Percentiles rank a stretch among this genome's conserved stretches.
Conservation (phyloP, 2,888 invertebrate genomes). For the Epinotia demarniana region DNA sequence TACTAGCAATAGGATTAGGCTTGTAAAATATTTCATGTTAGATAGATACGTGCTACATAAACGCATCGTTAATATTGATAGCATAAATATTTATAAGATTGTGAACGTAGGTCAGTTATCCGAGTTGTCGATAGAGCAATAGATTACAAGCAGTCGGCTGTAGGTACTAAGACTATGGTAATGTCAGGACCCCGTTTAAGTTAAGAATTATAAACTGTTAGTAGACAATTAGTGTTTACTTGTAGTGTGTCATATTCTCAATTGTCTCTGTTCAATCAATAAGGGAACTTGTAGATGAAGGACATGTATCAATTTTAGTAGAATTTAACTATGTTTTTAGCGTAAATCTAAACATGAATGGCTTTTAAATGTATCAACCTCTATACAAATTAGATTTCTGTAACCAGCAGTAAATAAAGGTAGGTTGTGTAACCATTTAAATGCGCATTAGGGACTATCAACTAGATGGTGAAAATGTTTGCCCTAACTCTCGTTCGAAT, state of each 20-base stretch:
- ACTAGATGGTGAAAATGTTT: too few relatives aligned
- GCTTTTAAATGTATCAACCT: not conserved
- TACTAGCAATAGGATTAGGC: too few relatives aligned
- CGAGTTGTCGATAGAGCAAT: conserved; percentile 19
- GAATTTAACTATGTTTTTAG: not conserved
- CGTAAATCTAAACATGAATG: not conserved
- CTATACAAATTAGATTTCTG: not conserved
- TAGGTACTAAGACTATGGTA: not conserved
- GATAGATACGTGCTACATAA: not conserved
- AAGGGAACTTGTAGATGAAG: not conserved
- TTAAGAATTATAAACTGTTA: conserved; percentile 16
- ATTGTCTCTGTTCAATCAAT: conserved; percentile 8
- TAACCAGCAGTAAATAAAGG: too few relatives aligned
- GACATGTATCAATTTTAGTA: not conserved
- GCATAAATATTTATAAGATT: conserved; percentile 26
- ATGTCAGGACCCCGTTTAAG: conserved; percentile 26
- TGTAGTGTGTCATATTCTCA: not conserved
- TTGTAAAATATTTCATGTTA: not conserved
- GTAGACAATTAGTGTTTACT: conserved; percentile 7
- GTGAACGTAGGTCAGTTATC: conserved; percentile 6
- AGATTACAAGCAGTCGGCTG: not conserved
- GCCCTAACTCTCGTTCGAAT: too few relatives aligned
- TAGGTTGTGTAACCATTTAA: too few relatives aligned
- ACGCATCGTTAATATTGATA: not conserved
- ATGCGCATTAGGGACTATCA: too few relatives aligned